Evolutionary conservation across 1,140 invertebrate species (phyloP).

Genomic region (Cyrtorhinus lividipennis): DNA sequence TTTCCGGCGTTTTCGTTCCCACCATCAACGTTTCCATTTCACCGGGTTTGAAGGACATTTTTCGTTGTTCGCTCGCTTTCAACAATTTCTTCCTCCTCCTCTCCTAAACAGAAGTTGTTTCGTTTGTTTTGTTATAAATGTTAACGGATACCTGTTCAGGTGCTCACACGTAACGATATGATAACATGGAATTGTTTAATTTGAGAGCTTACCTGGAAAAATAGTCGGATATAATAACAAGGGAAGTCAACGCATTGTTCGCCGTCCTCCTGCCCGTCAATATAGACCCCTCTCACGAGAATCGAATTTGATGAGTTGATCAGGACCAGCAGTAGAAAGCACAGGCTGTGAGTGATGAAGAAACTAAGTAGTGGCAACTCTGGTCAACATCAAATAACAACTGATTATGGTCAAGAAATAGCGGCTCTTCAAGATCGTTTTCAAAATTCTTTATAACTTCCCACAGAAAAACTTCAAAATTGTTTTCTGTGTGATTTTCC

Average conservation of each 20-base stretch:
- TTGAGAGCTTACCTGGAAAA: conserved; percentile 59
- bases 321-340: conserved; percentile 55
- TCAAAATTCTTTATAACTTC: no score
- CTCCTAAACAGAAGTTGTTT: conserved; percentile 17
- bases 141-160: no score
- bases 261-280: conserved; percentile 63
- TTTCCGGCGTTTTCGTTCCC: background rate
- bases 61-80: conserved; percentile 4
- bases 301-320: conserved; percentile 73
- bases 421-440: background rate
- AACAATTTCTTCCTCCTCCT: conserved; percentile 11
- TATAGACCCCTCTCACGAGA: conserved; percentile 66
- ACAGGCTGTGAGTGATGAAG: conserved; percentile 57
- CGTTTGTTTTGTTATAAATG: no score
- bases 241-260: conserved; percentile 66
- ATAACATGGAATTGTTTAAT: no score
- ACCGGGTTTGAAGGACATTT: background rate
- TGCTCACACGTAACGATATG: no score
- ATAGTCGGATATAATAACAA: conserved; percentile 60
- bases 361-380: conserved; percentile 55
- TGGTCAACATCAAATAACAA: conserved; percentile 28
- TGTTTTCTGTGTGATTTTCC: no score
- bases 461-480: no score
- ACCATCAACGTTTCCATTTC: background rate
- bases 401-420: background rate